Conservation (phyloP, 2,113 vertebrate species). For the Vidua chalybeata region DNA sequence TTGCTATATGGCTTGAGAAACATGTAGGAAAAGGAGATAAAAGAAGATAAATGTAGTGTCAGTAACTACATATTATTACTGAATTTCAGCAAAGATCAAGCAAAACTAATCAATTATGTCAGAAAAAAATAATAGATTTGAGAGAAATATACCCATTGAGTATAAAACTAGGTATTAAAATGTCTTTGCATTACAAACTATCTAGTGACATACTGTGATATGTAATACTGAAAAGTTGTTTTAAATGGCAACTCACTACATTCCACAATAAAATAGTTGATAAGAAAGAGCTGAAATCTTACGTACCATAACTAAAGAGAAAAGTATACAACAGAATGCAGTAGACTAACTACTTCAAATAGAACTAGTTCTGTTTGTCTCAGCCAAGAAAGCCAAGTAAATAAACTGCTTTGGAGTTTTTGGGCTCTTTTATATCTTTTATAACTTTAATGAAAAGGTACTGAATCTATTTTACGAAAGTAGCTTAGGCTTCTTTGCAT, state of each 20-base stretch:
- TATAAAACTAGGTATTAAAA: background rate
- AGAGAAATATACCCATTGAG: background rate
- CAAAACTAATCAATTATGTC: background rate
- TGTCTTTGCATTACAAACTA: background rate
- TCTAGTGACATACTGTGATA: background rate
- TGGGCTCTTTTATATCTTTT: background rate
- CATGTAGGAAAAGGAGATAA: background rate
- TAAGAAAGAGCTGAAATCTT: background rate
- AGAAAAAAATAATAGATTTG: background rate
- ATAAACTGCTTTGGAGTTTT: background rate
- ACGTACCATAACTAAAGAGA: background rate
- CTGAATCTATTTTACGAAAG: background rate
- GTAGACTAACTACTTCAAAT: background rate
- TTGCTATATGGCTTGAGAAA: background rate
- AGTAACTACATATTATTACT: background rate
- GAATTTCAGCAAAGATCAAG: background rate
- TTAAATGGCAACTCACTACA: background rate
- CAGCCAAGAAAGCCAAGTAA: background rate
- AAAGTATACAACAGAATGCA: rapidly evolving
- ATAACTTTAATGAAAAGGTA: background rate
- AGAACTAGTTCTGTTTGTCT: background rate
- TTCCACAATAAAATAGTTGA: background rate
- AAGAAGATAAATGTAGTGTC: background rate
- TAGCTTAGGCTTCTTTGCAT: background rate
- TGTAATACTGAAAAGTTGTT: background rate